Conservation (phyloP, 2,113 vertebrate genomes). For the Osmerus eperlanus region DNA sequence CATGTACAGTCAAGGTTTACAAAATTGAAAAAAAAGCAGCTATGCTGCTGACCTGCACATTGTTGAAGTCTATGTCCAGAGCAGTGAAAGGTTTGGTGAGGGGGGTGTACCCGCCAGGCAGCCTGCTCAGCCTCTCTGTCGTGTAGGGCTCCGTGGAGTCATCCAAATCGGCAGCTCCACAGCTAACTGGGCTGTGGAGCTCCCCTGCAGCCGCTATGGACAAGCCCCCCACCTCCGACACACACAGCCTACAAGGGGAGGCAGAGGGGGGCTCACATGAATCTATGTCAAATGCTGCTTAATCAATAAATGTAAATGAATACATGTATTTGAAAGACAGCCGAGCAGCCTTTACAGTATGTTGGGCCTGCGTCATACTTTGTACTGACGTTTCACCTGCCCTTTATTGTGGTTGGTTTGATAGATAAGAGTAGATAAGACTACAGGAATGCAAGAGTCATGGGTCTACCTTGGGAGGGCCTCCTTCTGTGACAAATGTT, state of each 20-base stretch:
- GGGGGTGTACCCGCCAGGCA: constrained; percentile 83
- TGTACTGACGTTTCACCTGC: no score
- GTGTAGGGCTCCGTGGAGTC: constrained; percentile 91
- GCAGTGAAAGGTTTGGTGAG: constrained; percentile 86
- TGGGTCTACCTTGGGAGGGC: no score
- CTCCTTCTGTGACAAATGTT: no score
- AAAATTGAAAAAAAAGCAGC: neutral
- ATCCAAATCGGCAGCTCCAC: constrained; percentile 67
- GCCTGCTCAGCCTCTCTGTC: constrained; percentile 87
- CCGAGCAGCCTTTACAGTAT: no score
- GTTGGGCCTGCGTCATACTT: no score
- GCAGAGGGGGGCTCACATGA: constrained; percentile 7
- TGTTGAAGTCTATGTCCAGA: constrained; percentile 88
- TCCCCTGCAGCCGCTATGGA: constrained; percentile 70
- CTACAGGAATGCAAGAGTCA: no score
- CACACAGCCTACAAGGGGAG: constrained; percentile 68
- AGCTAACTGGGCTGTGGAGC: constrained; percentile 81
- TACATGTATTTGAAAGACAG: no score
- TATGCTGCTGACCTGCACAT: constrained; percentile 76
- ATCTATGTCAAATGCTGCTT: no score
- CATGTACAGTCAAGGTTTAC: neutral
- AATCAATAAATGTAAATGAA: no score
- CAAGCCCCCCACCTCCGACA: constrained; percentile 78
- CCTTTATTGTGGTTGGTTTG: no score
- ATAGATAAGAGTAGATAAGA: no score